Conservation (phyloP, 2,797 vertebrate species). For the Columba guinea region DNA sequence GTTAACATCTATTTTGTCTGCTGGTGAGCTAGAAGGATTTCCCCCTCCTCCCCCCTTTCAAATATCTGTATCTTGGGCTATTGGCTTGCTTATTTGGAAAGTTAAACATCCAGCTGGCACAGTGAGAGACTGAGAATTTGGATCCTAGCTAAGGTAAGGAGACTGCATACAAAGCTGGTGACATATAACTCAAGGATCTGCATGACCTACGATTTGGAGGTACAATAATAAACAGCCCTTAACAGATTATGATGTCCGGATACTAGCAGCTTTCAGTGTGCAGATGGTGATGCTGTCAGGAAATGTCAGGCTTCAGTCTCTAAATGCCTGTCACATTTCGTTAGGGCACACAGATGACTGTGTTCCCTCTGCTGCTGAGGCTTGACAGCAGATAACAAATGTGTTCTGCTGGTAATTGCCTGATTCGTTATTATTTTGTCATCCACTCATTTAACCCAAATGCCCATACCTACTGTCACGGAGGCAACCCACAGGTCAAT, state of each 20-base stretch:
- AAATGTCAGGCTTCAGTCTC: not conserved
- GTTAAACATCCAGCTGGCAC: not conserved
- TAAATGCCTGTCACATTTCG: slow-evolving; percentile 29
- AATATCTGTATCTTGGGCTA: not conserved
- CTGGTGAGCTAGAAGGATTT: not conserved
- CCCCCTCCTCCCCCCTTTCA: not conserved
- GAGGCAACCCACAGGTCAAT: too few relatives aligned
- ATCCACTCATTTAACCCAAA: not conserved
- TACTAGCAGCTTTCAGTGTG: not conserved
- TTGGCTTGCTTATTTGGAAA: not conserved
- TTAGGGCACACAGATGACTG: not conserved
- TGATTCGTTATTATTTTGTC: not conserved
- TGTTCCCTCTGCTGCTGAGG: not conserved
- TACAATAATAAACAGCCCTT: not conserved
- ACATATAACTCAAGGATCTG: not conserved
- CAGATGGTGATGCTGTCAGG: slow-evolving; percentile 52
- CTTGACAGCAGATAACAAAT: not conserved
- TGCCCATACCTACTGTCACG: not conserved
- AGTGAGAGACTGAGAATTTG: not conserved
- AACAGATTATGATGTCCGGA: not conserved
- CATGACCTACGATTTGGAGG: fast-evolving
- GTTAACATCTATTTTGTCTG: not conserved
- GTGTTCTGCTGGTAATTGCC: not conserved
- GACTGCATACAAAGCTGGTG: not conserved
- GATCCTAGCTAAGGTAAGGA: not conserved